Percentiles rank a stretch among this genome's conserved stretches.
phyloP scores from a whole-genome alignment of 1,140 invertebrate species.

The Drosophila pectinifera region DNA sequence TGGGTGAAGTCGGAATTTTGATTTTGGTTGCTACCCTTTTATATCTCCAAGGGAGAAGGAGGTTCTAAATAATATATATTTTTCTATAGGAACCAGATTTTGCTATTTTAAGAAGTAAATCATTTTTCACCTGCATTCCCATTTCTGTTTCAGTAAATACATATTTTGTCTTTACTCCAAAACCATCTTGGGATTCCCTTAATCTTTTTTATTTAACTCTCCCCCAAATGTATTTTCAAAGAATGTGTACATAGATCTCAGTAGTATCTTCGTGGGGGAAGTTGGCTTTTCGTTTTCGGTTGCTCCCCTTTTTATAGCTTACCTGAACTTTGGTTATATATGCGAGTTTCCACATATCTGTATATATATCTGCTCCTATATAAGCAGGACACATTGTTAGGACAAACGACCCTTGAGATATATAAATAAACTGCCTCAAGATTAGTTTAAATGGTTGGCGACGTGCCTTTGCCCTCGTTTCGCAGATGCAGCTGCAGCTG shows the following conservation, averaged over 20 bases:
- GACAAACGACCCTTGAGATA: constrained; percentile 66
- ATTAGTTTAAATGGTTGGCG: constrained; percentile 75
- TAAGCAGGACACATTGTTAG: constrained; percentile 64
- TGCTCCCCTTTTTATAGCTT: constrained; percentile 33
- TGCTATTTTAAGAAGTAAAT: too few relatives aligned
- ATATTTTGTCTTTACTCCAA: not conserved
- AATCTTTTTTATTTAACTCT: constrained; percentile 7
- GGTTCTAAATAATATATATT: not conserved
- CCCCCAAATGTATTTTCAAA: constrained; percentile 5
- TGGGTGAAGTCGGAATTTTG: constrained; percentile 12
- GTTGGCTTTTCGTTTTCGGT: constrained; percentile 8
- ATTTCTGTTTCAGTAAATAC: not conserved
- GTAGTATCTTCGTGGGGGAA: not conserved
- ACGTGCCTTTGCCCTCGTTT: constrained; percentile 68
- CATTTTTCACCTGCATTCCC: not conserved
- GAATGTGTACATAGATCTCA: constrained; percentile 9
- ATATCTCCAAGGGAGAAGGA: too few relatives aligned
- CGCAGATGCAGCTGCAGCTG: constrained; percentile 47
- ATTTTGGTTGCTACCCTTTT: constrained; percentile 19
- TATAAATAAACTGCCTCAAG: constrained; percentile 74
- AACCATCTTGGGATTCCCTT: not conserved
- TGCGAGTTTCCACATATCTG: constrained; percentile 11
- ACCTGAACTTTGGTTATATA: constrained; percentile 26
- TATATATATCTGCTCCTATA: constrained; percentile 26
- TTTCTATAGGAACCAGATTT: too few relatives aligned